A percentile compares a stretch with the other conserved stretches of the same genome.
These are phyloP conservation scores for Fulmarus glacialis DNA, from an alignment of 2,113 vertebrate species.

Conservation along the genomic window DNA sequence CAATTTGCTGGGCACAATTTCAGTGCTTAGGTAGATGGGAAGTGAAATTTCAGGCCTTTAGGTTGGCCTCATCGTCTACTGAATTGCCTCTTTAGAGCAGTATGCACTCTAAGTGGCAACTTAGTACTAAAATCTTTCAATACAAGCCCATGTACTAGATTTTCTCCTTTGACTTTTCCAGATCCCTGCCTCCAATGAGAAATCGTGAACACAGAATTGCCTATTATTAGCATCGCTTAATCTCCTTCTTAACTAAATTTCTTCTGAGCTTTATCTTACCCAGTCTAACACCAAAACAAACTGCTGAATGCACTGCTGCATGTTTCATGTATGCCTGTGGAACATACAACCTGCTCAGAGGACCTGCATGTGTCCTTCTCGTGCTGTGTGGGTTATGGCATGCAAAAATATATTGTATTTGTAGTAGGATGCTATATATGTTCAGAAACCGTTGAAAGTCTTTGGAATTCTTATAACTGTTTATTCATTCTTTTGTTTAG, in stretches of 20 bases:
- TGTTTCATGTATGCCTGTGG: background rate
- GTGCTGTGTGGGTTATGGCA: background rate
- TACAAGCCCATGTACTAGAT: background rate
- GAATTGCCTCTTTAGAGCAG: background rate
- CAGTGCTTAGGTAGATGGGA: background rate
- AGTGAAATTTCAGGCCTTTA: slow-evolving; percentile 3
- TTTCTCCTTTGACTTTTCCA: background rate
- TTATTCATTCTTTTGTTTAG: slow-evolving; percentile 72
- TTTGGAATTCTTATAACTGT: slow-evolving; percentile 62
- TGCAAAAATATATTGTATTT: background rate
- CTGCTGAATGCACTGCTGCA: background rate
- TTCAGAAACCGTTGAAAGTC: slow-evolving; percentile 14
- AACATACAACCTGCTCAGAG: background rate
- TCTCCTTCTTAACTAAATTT: background rate
- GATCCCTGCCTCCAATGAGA: background rate
- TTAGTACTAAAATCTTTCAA: background rate
- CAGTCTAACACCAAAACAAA: background rate
- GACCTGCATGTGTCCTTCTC: background rate
- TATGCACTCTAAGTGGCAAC: background rate
- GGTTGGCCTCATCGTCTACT: background rate
- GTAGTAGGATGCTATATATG: background rate
- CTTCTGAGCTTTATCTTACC: background rate
- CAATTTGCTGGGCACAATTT: background rate
- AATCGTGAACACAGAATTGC: background rate
- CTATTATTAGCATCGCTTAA: background rate